Evolutionary conservation across 1,140 invertebrate species (phyloP).

Genomic region (Choristoneura fumiferana): DNA sequence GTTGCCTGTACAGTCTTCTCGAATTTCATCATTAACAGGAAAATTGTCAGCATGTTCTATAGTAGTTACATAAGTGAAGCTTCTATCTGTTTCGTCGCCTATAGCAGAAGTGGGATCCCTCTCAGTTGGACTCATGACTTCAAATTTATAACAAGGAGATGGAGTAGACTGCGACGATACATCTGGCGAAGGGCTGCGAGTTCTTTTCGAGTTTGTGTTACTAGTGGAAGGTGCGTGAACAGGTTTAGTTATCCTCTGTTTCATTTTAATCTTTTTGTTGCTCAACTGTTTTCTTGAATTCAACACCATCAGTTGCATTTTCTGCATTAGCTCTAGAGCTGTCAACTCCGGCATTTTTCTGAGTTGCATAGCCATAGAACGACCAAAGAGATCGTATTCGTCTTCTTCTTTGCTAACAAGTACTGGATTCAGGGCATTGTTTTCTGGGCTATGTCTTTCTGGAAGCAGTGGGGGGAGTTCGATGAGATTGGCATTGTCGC

Average conservation of each 20-base stretch:
- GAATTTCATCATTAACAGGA: not conserved
- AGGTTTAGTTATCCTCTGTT: not conserved
- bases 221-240: not conserved
- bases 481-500: too few species aligned
- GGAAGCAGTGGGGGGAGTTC: too few species aligned
- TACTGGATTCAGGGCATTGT: not conserved
- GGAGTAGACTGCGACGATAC: not conserved
- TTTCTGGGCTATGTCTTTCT: not conserved
- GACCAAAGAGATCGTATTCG: slow-evolving; percentile 14
- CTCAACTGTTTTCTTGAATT: slow-evolving; percentile 4
- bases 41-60: not conserved
- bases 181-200: not conserved
- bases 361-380: slow-evolving; percentile 8
- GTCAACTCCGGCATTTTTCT: slow-evolving; percentile 11
- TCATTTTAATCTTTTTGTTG: not conserved
- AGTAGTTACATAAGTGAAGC: not conserved
- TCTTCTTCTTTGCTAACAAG: not conserved
- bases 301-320: slow-evolving; percentile 14
- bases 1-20: not conserved
- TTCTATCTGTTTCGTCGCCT: not conserved
- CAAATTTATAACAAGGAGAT: not conserved
- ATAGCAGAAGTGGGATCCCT: not conserved
- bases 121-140: not conserved
- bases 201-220: not conserved
- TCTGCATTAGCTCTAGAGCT: slow-evolving; percentile 14